A percentile compares a stretch with the other conserved stretches of the same genome.
phyloP scores from a whole-genome alignment of 2,888 invertebrate species.

The Pelosia muscerda region DNA sequence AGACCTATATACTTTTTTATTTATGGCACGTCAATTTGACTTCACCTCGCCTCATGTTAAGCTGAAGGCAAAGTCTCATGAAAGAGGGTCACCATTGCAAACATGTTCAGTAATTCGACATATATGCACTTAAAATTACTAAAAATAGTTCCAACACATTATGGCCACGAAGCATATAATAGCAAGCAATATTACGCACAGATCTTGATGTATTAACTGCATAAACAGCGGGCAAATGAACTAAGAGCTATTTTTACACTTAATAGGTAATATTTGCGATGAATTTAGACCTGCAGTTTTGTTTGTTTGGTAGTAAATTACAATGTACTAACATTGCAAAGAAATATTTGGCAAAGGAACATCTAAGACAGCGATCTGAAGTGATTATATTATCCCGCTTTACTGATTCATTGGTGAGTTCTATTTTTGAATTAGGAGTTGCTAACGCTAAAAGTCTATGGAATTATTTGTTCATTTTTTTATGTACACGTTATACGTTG shows the following conservation, averaged over 20 bases:
- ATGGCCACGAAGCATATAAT: constrained; percentile 6
- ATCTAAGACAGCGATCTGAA: not conserved
- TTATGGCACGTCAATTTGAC: too few species aligned
- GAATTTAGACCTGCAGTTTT: constrained; percentile 12
- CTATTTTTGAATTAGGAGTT: not conserved
- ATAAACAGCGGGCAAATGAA: constrained; percentile 12
- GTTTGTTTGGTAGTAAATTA: constrained; percentile 3
- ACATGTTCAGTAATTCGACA: not conserved
- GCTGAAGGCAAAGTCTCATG: too few species aligned
- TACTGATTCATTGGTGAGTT: not conserved
- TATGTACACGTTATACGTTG: too few species aligned
- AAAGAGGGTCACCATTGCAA: too few species aligned
- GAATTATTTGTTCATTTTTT: too few species aligned
- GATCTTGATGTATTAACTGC: not conserved
- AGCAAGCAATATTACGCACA: constrained; percentile 7
- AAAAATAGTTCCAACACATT: constrained; percentile 3
- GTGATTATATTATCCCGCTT: not conserved
- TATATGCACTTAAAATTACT: not conserved
- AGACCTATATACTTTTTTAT: not conserved
- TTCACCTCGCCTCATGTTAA: too few species aligned
- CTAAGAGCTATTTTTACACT: constrained; percentile 17
- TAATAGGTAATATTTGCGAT: constrained; percentile 15
- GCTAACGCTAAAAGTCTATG: not conserved
- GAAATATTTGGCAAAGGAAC: not conserved
- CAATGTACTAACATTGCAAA: not conserved